Conservation (phyloP, 2,797 vertebrate species). For the Tiaroga cobitis region DNA sequence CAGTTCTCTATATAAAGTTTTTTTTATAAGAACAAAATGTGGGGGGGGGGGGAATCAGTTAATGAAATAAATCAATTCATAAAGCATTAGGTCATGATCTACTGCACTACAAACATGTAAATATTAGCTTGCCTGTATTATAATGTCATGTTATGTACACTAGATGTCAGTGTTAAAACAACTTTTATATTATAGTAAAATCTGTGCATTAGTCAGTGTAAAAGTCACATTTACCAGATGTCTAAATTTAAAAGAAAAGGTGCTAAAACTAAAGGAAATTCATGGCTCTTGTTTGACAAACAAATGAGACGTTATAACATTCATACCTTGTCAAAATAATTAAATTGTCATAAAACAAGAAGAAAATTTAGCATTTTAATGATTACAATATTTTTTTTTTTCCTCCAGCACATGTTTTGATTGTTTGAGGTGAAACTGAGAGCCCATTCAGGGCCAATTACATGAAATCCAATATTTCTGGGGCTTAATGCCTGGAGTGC, state of each 20-base stretch:
- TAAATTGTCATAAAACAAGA: neutral
- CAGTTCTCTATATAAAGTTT: neutral
- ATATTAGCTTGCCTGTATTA: neutral
- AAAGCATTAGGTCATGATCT: neutral
- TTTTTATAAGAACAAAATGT: neutral
- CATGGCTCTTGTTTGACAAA: neutral
- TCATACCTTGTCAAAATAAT: neutral
- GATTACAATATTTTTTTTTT: neutral
- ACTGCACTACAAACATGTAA: constrained; percentile 21
- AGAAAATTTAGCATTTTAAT: neutral
- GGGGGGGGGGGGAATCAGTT: neutral
- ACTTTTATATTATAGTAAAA: neutral
- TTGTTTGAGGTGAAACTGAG: neutral
- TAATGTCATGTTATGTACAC: constrained; percentile 42
- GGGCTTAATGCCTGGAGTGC: neutral
- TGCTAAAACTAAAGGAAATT: neutral
- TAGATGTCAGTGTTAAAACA: constrained; percentile 62
- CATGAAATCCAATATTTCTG: neutral
- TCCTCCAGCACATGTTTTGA: neutral
- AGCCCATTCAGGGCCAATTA: neutral
- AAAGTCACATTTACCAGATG: neutral
- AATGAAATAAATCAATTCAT: neutral
- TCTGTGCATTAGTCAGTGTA: neutral
- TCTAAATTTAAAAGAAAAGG: neutral
- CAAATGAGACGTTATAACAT: neutral